Evolutionary conservation across 2,113 vertebrate genomes (phyloP).

Genomic region (Cricetomys ansorgei): DNA sequence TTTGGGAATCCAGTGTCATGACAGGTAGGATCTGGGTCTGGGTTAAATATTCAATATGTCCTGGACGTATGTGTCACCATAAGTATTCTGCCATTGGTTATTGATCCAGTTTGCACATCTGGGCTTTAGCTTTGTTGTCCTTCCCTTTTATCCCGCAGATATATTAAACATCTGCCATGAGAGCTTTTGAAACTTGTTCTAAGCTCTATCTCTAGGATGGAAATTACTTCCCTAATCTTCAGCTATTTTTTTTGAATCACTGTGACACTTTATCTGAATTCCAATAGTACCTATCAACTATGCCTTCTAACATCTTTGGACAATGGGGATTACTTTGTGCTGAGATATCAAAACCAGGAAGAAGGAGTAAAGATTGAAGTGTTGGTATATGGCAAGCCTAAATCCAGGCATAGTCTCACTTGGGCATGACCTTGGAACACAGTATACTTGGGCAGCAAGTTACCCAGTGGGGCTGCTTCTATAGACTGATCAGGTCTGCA

Average conservation of each 20-base stretch:
- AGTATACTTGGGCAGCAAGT: not conserved
- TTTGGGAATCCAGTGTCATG: not conserved
- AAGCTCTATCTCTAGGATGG: not conserved
- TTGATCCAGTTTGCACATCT: not conserved
- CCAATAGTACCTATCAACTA: not conserved
- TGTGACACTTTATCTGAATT: not conserved
- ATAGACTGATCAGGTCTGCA: not conserved
- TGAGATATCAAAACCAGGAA: not conserved
- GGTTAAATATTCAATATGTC: not conserved
- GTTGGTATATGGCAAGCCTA: not conserved
- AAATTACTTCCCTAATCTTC: not conserved
- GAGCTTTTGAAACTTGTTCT: not conserved
- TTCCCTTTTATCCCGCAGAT: not conserved
- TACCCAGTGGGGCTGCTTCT: not conserved
- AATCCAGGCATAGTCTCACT: not conserved
- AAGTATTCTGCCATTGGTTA: not conserved
- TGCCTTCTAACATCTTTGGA: not conserved
- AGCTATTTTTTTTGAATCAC: not conserved
- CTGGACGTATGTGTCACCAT: not conserved
- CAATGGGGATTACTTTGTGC: not conserved
- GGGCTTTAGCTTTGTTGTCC: not conserved
- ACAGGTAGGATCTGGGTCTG: not conserved
- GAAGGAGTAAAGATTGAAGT: not conserved
- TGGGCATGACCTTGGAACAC: not conserved
- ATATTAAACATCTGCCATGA: not conserved